Evolutionary conservation across 1,140 invertebrate species (phyloP).

Genomic region (Diuraphis noxia): DNA sequence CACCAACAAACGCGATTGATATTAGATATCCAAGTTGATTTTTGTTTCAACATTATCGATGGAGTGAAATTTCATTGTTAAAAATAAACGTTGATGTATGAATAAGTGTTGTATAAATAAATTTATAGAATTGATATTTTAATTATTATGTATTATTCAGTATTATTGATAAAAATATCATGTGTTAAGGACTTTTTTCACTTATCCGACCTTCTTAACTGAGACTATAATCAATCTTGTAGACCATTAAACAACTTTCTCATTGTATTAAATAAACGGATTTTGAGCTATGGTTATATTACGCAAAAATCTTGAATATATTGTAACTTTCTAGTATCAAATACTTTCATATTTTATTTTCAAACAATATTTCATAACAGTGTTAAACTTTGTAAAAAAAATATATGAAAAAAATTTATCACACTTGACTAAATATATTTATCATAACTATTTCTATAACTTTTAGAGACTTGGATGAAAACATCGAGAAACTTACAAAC

Average conservation of each 20-base stretch:
- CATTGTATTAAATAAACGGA: not conserved
- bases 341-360: not conserved
- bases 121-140: not conserved
- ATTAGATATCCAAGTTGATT: not conserved
- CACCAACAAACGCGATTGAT: not conserved
- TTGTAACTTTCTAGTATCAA: not conserved
- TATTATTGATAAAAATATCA: not conserved
- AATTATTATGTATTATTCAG: no score
- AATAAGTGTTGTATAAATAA: not conserved
- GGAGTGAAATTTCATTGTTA: not conserved
- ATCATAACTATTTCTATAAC: not conserved
- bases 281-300: not conserved
- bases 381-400: not conserved
- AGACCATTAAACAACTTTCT: not conserved
- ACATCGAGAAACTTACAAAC: slow-evolving; percentile 19
- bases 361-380: not conserved
- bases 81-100: not conserved
- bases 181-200: not conserved
- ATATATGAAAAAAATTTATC: not conserved
- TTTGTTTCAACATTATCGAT: not conserved
- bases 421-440: not conserved
- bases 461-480: slow-evolving; percentile 4
- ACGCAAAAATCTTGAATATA: not conserved
- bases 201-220: no score
- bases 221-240: not conserved